These are phyloP conservation scores for Donacobius atricapilla DNA, from an alignment of 2,113 vertebrate genomes.

Conservation along the genomic window DNA sequence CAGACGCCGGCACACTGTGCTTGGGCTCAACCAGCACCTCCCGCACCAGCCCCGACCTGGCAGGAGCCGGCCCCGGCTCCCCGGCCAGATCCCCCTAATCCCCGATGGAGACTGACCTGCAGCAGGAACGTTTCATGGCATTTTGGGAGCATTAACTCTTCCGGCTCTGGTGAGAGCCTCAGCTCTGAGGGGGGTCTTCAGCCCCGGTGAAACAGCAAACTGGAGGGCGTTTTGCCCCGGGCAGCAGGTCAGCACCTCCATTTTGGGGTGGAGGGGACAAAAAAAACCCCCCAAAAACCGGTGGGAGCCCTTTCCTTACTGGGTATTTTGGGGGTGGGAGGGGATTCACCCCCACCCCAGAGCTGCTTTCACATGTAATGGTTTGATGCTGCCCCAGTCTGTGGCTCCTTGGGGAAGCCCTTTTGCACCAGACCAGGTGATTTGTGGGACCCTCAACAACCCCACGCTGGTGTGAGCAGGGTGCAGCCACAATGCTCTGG, in stretches of 20 bases:
- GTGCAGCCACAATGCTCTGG: background rate
- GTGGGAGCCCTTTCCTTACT: background rate
- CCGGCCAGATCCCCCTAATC: conserved; percentile 19
- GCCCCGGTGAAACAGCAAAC: background rate
- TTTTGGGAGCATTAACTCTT: conserved; percentile 29
- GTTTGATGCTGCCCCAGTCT: background rate
- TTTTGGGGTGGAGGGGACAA: background rate
- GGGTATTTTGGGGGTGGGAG: fast-evolving
- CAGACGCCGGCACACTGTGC: background rate
- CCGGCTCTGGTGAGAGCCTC: background rate
- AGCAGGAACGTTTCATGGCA: background rate
- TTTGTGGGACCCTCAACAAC: fast-evolving
- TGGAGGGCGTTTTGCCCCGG: fast-evolving
- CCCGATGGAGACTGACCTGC: conserved; percentile 42
- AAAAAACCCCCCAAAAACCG: background rate
- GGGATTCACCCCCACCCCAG: fast-evolving
- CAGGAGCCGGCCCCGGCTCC: background rate
- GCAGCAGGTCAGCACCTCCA: background rate
- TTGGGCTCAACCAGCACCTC: background rate
- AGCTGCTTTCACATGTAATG: fast-evolving
- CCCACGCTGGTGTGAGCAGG: fast-evolving
- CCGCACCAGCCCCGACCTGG: background rate
- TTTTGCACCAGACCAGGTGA: fast-evolving
- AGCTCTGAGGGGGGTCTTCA: background rate
- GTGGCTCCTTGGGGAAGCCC: background rate